Evolutionary conservation across 2,888 invertebrate genomes (phyloP).

Genomic region (Ectemnius continuus): DNA sequence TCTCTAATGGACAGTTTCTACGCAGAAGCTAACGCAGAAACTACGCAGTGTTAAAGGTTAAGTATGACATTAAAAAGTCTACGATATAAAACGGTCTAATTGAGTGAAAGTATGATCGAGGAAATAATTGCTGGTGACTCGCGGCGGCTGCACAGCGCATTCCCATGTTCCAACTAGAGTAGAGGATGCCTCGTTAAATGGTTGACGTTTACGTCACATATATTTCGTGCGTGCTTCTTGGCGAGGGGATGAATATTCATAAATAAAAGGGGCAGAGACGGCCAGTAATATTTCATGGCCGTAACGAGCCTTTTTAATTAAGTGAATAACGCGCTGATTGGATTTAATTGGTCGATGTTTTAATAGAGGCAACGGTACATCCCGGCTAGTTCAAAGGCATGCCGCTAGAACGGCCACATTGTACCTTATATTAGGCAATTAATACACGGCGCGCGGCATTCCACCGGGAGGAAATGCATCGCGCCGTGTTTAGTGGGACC

Average conservation of each 20-base stretch:
- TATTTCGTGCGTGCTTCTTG: neutral
- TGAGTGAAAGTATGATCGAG: too few relatives aligned
- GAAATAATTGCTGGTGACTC: too few relatives aligned
- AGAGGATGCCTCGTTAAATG: too few relatives aligned
- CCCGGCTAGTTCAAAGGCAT: constrained; percentile 38
- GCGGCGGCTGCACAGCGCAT: too few relatives aligned
- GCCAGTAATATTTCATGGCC: constrained; percentile 29
- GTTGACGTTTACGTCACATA: too few relatives aligned
- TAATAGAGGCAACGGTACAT: constrained; percentile 33
- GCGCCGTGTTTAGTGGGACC: too few relatives aligned
- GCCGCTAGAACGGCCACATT: constrained; percentile 32
- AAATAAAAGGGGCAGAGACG: constrained; percentile 19
- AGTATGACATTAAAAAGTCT: too few relatives aligned
- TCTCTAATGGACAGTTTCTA: too few relatives aligned
- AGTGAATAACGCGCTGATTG: constrained; percentile 36
- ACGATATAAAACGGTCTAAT: too few relatives aligned
- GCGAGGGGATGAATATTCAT: neutral
- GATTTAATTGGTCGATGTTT: constrained; percentile 38
- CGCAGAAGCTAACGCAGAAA: too few relatives aligned
- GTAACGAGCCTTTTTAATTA: constrained; percentile 51
- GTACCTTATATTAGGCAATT: constrained; percentile 33
- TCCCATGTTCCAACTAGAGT: too few relatives aligned
- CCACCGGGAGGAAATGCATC: neutral
- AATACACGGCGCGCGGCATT: constrained; percentile 30
- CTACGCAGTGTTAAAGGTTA: too few relatives aligned